A percentile compares a stretch with the other conserved stretches of the same genome.
Conservation (phyloP, 2,797 vertebrate species). For the Dicrostonyx torquatus region DNA sequence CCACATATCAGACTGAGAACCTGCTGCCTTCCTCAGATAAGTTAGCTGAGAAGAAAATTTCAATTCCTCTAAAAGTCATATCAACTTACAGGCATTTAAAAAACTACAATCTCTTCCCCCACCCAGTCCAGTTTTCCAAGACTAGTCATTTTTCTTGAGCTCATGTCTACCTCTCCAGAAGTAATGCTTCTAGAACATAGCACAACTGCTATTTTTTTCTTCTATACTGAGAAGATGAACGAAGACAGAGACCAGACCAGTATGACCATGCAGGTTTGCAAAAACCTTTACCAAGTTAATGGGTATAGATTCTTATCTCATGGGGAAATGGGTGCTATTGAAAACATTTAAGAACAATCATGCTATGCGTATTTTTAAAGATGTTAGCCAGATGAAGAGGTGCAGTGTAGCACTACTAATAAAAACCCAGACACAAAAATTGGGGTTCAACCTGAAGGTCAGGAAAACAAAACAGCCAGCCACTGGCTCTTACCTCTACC, state of each 20-base stretch:
- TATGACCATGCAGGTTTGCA: neutral
- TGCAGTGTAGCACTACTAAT: no score
- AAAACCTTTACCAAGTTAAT: neutral
- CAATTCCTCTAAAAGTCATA: conserved; percentile 1
- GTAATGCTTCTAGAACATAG: neutral
- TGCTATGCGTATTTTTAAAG: neutral
- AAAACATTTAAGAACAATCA: conserved; percentile 1
- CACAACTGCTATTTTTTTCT: neutral
- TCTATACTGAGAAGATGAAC: neutral
- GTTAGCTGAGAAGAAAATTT: conserved; percentile 13
- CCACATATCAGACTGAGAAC: neutral
- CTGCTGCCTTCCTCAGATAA: neutral
- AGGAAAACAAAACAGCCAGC: no score
- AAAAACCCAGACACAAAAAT: no score
- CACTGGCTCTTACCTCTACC: no score
- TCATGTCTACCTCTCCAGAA: neutral
- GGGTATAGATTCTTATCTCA: neutral
- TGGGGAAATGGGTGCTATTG: neutral
- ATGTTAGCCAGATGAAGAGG: neutral
- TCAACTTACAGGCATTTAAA: neutral
- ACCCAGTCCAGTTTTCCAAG: neutral
- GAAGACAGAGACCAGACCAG: neutral
- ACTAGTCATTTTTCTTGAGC: neutral
- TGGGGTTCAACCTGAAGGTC: no score
- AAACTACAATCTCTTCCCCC: conserved; percentile 10